phyloP scores from a whole-genome alignment of 2,888 invertebrate genomes.

The Erpobdella octoculata region DNA sequence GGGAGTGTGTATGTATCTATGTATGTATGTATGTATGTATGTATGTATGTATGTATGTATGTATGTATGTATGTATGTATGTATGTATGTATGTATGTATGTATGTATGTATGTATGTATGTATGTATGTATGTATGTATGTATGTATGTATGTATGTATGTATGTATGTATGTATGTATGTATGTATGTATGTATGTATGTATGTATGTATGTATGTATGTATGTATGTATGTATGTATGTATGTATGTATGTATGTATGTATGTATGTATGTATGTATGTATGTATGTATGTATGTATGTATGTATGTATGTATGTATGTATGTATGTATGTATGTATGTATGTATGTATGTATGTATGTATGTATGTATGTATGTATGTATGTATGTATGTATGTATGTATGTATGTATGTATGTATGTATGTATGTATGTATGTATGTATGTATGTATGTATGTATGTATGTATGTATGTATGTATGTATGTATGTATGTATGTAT shows the following conservation, averaged over 20 bases:
- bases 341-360: not conserved
- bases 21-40: not conserved
- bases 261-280: not conserved
- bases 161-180: too few relatives aligned
- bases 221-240: too few relatives aligned
- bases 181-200: too few relatives aligned
- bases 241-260: not conserved
- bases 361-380: slow-evolving; percentile 1
- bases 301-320: slow-evolving; percentile 1
- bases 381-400: not conserved
- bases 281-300: slow-evolving; percentile 1
- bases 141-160: too few relatives aligned
- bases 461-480: slow-evolving; percentile 1
- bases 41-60: not conserved
- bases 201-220: too few relatives aligned
- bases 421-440: slow-evolving; percentile 1
- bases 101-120: slow-evolving; percentile 1
- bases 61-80: not conserved
- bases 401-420: not conserved
- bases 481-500: not conserved
- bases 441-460: slow-evolving; percentile 1
- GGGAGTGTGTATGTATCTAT: too few relatives aligned
- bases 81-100: not conserved
- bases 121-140: too few relatives aligned
- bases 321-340: slow-evolving; percentile 1